phyloP scores from a whole-genome alignment of 2,797 vertebrate species.

The Delichon dasypus region DNA sequence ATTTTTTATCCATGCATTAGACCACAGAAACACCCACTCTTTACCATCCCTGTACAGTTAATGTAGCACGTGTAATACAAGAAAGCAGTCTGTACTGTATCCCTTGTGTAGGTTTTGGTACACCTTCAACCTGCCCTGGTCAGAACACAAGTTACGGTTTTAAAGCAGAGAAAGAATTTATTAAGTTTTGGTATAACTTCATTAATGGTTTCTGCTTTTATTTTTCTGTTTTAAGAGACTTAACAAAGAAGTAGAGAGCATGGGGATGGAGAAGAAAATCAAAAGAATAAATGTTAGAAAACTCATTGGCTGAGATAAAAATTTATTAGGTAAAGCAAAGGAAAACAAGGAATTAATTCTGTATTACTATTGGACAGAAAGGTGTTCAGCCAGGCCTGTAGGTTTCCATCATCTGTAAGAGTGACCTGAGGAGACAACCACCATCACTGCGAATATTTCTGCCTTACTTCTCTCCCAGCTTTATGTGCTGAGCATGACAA shows the following conservation, averaged over 20 bases:
- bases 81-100: neutral
- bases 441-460: rapidly evolving
- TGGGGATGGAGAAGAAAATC: neutral
- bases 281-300: neutral
- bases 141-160: neutral
- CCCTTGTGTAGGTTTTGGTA: rapidly evolving
- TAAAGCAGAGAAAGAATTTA: neutral
- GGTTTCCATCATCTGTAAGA: neutral
- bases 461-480: too few species aligned
- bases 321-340: neutral
- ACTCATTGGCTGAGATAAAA: neutral
- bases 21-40: neutral
- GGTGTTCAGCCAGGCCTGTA: neutral
- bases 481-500: rapidly evolving
- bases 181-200: neutral
- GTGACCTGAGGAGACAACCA: neutral
- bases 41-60: neutral
- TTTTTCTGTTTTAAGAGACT: neutral
- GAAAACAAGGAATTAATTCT: neutral
- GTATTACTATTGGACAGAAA: neutral
- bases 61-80: neutral
- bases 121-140: neutral
- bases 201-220: neutral
- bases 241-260: neutral
- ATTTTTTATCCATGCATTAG: neutral